phyloP scores from a whole-genome alignment of 30 jellyfish, hydroid and myxozoan species.

The Mastigias papua region DNA sequence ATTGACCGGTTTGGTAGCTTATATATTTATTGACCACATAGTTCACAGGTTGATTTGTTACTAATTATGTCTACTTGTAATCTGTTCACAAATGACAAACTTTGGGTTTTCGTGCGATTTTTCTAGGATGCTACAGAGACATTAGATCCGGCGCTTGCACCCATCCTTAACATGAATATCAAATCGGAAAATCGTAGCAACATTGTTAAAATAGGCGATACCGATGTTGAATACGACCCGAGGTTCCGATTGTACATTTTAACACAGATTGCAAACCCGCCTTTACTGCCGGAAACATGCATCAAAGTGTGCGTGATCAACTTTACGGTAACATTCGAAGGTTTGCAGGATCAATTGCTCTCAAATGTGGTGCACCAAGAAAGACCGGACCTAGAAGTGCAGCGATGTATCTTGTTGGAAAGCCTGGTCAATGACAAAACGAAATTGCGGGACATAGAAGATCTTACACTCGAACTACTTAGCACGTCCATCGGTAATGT shows the following conservation, averaged over 20 bases:
- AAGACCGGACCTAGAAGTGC: constrained; percentile 87
- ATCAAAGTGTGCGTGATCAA: constrained; percentile 82
- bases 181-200: constrained; percentile 25
- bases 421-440: constrained; percentile 67
- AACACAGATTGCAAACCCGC: constrained; percentile 73
- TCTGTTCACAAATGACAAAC: background rate
- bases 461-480: constrained; percentile 76
- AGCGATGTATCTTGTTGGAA: constrained; percentile 69
- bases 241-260: constrained; percentile 77
- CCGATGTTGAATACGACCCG: constrained; percentile 80
- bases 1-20: no score
- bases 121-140: constrained; percentile 77
- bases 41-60: background rate
- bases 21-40: no score
- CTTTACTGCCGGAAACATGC: constrained; percentile 81
- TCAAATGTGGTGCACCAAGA: constrained; percentile 85
- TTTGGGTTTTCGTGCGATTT: background rate
- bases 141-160: constrained; percentile 83
- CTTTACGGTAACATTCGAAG: constrained; percentile 88
- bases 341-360: constrained; percentile 82
- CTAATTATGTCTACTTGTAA: background rate
- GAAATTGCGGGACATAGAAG: constrained; percentile 80
- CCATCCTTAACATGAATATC: constrained; percentile 67
- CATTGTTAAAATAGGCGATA: constrained; percentile 65
- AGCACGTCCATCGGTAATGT: constrained; percentile 81